Base-by-base conservation (phyloP, 2,113 vertebrate genomes). In the Uria aalge region DNA sequence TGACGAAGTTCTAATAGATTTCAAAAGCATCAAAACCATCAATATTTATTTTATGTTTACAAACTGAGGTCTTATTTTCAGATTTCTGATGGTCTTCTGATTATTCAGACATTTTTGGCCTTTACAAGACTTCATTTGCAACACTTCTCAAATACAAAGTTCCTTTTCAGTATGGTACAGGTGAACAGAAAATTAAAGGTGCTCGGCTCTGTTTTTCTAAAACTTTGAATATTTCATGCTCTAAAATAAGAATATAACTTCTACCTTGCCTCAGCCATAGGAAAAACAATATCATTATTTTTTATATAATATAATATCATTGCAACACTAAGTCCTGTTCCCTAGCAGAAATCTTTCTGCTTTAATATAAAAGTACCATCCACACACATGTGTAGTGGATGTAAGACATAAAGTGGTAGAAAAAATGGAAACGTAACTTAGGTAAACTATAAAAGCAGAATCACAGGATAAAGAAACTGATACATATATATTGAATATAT, bases 331-430 rank as follows among this genome's bases (percentile, higher is more conserved):
- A 77, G 3, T 60, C 21, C 22, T 72, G 3, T 41, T 75, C 48
- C 62, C 8, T 83, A 47, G 16, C 30, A 72, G 32, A 76, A 75
- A 32, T 50, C 2, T 45, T 82, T 85, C 41, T 79, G 14, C 12
- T 72, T 68, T 72, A 12, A 23, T 48, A 27, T 9, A 47, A 38
- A 76, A 73, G 6, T n/a, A 16, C 30, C 68, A 30, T 29, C 50
- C 20, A 55, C 9, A 26, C 2, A 15, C 0, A 38, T 12, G 0
- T 40, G 10, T 59, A 32, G 7, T 67, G 32, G 59, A 80, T 12
- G 4, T 43, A 62, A 60, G 19, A 62, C 3, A 2, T 20, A 76
- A 75, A 68, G 9, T 63, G 12, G 16, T 40, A 57, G 32, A 53
- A 87, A 78, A 95, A 20, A 8, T 72, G 13, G 41, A 93, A 57